Conservation (phyloP, 1,140 invertebrate species). For the Saxidomus purpurata region DNA sequence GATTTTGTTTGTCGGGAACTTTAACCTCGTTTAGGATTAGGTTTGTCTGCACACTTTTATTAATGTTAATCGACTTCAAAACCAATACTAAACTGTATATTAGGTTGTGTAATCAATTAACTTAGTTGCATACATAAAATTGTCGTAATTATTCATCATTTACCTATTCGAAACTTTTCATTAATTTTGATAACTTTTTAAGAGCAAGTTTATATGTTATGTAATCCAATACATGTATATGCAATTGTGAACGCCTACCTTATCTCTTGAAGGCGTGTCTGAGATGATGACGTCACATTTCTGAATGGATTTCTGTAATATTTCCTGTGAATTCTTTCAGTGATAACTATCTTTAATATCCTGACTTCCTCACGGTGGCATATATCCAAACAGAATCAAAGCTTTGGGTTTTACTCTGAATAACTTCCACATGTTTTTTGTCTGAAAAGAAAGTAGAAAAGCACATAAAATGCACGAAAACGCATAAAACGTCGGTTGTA, state of each 20-base stretch:
- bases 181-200: too few relatives aligned
- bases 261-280: not conserved
- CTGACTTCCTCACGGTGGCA: not conserved
- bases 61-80: too few relatives aligned
- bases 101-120: too few relatives aligned
- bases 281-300: constrained; percentile 11
- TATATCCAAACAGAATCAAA: constrained; percentile 19
- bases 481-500: not conserved
- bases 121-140: too few relatives aligned
- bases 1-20: too few relatives aligned
- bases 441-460: constrained; percentile 41
- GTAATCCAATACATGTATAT: too few relatives aligned
- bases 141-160: too few relatives aligned
- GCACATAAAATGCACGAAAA: constrained; percentile 15
- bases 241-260: not conserved
- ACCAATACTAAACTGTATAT: too few relatives aligned
- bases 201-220: too few relatives aligned
- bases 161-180: too few relatives aligned
- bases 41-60: too few relatives aligned
- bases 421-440: constrained; percentile 34
- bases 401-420: not conserved
- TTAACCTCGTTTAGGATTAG: too few relatives aligned
- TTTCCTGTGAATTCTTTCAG: not conserved
- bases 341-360: constrained; percentile 22
- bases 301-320: constrained; percentile 7